Evolutionary conservation across 2,888 invertebrate genomes (phyloP), one percentile per base, ranked within the genome.

Genomic region (Acleris sparsana): DNA sequence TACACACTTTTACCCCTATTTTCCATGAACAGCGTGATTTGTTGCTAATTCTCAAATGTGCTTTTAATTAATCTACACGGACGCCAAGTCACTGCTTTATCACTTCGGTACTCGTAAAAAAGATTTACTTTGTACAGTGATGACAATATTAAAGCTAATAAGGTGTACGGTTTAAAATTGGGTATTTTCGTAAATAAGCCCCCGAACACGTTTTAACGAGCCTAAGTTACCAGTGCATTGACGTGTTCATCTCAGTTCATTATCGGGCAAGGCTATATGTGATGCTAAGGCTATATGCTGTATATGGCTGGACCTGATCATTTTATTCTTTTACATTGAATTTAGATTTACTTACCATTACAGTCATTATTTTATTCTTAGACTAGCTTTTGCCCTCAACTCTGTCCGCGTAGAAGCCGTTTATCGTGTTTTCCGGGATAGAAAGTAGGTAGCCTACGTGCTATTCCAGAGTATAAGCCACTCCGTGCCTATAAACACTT

Each of bases 131-230:
- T 25, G 1, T 17, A 4, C n/a, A 25, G 22, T 22, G 13, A 18
- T 57, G 17, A 57, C 44, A 25, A 43, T 43, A 44, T 53, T 52
- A 17, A 46, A 44, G 13, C 17, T 39, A 55, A 44, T 63, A 57
- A 39, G 46, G 20, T 9, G n/a, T 25, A 5, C n/a, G 39, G 49
- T 59, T 59, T 78, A 77, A 79, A 81, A 79, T 80, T 77, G 75
- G 80, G 71, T 78, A 80, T 81, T 80, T 76, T 75, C 75, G 74
- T 75, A 76, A 76, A 81, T 74, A 71, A 74, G 74, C 70, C 73
- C 74, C 71, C 71, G 71, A 73, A 70, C 71, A 69, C 71, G 39
- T 69, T 72, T 77, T 79, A 82, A 80, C 77, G 75, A 79, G 75
- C 72, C 78, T 75, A 75, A 81, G 80, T 79, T 76, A 79, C 75